phyloP scores from a whole-genome alignment of 2,797 vertebrate species.

The Macropodus opercularis region DNA sequence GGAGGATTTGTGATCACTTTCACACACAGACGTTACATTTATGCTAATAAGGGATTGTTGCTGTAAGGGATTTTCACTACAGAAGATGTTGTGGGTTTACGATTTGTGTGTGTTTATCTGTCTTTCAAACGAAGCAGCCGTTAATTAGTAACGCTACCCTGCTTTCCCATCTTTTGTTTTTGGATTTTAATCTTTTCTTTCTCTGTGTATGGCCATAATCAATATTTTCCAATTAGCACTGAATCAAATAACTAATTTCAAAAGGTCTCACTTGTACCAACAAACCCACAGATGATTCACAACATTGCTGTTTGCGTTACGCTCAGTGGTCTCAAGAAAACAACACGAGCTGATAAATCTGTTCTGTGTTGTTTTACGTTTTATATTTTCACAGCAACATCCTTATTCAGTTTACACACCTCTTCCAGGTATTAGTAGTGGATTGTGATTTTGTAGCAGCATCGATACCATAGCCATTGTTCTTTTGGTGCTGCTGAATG shows the following conservation, averaged over 20 bases:
- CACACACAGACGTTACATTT: conserved; percentile 31
- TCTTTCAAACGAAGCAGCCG: conserved; percentile 26
- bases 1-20: conserved; percentile 52
- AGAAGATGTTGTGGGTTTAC: no score
- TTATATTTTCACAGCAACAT: no score
- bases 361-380: no score
- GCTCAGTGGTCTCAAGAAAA: neutral
- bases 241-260: neutral
- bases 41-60: conserved; percentile 33
- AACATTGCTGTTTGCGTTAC: neutral
- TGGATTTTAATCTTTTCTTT: conserved; percentile 8
- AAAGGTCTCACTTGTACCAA: neutral
- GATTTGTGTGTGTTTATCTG: conserved; percentile 6
- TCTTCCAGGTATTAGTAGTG: conserved; percentile 17
- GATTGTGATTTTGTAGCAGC: neutral
- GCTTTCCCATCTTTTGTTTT: conserved; percentile 23
- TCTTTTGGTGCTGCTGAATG: conserved; percentile 28
- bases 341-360: no score
- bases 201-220: neutral
- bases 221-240: neutral
- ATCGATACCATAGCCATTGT: conserved; percentile 18
- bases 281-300: neutral
- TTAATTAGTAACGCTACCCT: conserved; percentile 14
- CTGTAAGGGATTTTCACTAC: conserved; percentile 14
- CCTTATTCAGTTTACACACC: neutral